phyloP scores from a whole-genome alignment of 1,140 invertebrate genomes.

The Bombyx mori region ASM3026992v2 NC_085123.1:14455501-14456000 shows the following conservation, averaged over 20 bases:
- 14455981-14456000: not conserved
- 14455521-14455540: not conserved
- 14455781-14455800: constrained; percentile 21
- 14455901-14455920: constrained; percentile 23
- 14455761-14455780: constrained; percentile 5
- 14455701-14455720: constrained; percentile 40
- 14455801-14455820: constrained; percentile 17
- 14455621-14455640: constrained; percentile 21
- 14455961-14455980: constrained; percentile 8
- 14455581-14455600: constrained; percentile 24
- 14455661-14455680: constrained; percentile 32
- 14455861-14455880: constrained; percentile 14
- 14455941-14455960: constrained; percentile 27
- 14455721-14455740: constrained; percentile 27
- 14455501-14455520: not conserved
- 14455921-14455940: constrained; percentile 17
- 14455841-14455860: constrained; percentile 15
- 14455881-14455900: constrained; percentile 21
- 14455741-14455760: constrained; percentile 10
- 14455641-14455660: constrained; percentile 15
- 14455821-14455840: constrained; percentile 16
- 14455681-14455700: constrained; percentile 15
- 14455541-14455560: not conserved
- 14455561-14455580: constrained; percentile 6
- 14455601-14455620: constrained; percentile 22